Conservation (phyloP, 2,797 vertebrate genomes). For the Leptoclinus maculatus region DNA sequence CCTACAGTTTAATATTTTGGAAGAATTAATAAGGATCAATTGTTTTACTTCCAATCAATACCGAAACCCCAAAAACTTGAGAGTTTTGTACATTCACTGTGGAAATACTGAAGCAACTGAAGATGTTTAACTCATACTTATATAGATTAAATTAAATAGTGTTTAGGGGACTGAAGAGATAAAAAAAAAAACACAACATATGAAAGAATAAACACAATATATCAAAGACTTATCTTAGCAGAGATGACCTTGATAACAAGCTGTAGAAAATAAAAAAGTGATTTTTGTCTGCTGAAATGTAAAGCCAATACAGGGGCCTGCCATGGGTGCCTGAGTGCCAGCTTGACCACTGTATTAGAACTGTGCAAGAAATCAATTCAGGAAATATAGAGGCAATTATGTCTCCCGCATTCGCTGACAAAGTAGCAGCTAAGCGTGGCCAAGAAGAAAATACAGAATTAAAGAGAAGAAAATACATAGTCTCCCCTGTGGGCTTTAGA, state of each 20-base stretch:
- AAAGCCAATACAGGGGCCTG: conserved; percentile 62
- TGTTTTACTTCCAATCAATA: not conserved
- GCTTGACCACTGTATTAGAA: conserved; percentile 82
- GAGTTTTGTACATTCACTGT: not conserved
- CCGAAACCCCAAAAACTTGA: not conserved
- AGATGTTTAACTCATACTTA: not conserved
- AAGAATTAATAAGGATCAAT: not conserved
- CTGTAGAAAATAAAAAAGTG: conserved; percentile 42
- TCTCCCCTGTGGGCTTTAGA: conserved; percentile 47
- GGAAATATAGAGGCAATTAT: conserved; percentile 89
- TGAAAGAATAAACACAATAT: not conserved
- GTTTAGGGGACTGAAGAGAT: not conserved
- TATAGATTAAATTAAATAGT: not conserved
- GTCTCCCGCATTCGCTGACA: conserved; percentile 83
- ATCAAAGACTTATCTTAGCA: not conserved
- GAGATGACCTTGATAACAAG: conserved; percentile 55
- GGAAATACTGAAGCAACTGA: not conserved
- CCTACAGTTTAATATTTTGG: not conserved
- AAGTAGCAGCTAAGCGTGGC: conserved; percentile 78
- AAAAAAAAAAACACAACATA: not conserved
- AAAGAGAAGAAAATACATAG: conserved; percentile 72
- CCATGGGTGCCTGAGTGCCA: conserved; percentile 72
- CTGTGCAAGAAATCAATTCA: conserved; percentile 83
- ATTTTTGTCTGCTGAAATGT: conserved; percentile 51
- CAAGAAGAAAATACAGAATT: conserved; percentile 76